A percentile compares a stretch with the other conserved stretches of the same genome.
Evolutionary conservation across 2,888 invertebrate genomes (phyloP).

Genomic region (Yponomeuta plumbellus): DNA sequence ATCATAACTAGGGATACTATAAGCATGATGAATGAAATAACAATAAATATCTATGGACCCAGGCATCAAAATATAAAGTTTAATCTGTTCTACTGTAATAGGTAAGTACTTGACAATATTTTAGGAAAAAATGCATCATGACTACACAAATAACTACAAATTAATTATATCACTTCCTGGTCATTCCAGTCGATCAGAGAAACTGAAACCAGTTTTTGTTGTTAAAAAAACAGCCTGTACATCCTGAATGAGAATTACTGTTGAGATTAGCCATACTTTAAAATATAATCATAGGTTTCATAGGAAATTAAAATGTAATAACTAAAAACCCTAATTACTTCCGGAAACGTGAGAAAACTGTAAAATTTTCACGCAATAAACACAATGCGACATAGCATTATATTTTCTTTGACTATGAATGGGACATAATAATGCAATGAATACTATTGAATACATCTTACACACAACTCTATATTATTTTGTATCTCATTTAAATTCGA

Average conservation of each 20-base stretch:
- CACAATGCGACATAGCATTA: neutral
- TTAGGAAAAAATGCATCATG: neutral
- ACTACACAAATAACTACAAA: neutral
- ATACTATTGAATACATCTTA: too few relatives aligned
- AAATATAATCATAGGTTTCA: neutral
- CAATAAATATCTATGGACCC: too few relatives aligned
- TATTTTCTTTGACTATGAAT: neutral
- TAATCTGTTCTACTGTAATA: too few relatives aligned
- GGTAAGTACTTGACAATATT: too few relatives aligned
- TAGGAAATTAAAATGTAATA: neutral
- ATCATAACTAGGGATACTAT: too few relatives aligned
- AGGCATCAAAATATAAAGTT: too few relatives aligned
- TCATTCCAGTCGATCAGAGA: neutral
- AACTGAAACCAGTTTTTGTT: neutral
- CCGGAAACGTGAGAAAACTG: neutral
- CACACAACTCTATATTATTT: neutral
- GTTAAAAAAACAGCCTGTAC: neutral
- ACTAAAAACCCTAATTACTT: neutral
- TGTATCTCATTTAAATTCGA: neutral
- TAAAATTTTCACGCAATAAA: neutral
- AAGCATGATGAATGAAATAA: too few relatives aligned
- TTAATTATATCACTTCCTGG: constrained; percentile 1
- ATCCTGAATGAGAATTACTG: neutral
- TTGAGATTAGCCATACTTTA: too few relatives aligned
- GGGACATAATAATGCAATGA: neutral